Evolutionary conservation across 2,797 vertebrate genomes (phyloP).

Genomic region (Aldrovandia affinis): DNA sequence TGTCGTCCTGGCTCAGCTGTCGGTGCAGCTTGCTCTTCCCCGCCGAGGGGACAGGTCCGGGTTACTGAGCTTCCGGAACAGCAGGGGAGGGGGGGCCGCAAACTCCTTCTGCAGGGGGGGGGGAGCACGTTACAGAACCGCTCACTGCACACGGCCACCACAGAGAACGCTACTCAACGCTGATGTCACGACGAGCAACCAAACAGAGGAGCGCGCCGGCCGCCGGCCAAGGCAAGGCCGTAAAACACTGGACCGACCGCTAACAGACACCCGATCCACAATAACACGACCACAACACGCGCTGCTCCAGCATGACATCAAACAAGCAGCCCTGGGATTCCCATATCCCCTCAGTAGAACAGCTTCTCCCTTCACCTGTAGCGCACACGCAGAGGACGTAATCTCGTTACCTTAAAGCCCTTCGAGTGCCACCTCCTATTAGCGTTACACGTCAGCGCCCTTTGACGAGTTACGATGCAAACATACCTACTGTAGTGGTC

Average conservation of each 20-base stretch:
- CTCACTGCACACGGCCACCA: background rate
- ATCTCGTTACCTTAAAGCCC: background rate
- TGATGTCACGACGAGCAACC: background rate
- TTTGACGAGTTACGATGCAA: background rate
- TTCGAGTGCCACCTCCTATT: background rate
- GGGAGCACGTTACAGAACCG: conserved; percentile 20
- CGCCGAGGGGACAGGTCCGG: conserved; percentile 89
- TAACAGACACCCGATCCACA: conserved; percentile 17
- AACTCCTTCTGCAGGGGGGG: conserved; percentile 74
- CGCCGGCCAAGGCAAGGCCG: conserved; percentile 13
- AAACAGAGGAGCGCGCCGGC: background rate
- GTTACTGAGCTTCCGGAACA: conserved; percentile 94
- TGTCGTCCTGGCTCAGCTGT: conserved; percentile 93
- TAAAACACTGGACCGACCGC: conserved; percentile 15
- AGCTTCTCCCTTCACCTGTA: background rate
- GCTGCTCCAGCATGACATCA: background rate
- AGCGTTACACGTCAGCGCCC: background rate
- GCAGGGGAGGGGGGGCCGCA: conserved; percentile 78
- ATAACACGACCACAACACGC: background rate
- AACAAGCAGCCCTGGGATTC: background rate
- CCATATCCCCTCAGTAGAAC: background rate
- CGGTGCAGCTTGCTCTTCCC: conserved; percentile 89
- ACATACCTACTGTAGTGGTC: background rate
- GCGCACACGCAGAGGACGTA: background rate
- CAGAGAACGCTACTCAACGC: background rate